A percentile compares a stretch with the other conserved stretches of the same genome.
Conservation (phyloP, 92 coral and sea anemone species). For the Muricea muricata region DNA sequence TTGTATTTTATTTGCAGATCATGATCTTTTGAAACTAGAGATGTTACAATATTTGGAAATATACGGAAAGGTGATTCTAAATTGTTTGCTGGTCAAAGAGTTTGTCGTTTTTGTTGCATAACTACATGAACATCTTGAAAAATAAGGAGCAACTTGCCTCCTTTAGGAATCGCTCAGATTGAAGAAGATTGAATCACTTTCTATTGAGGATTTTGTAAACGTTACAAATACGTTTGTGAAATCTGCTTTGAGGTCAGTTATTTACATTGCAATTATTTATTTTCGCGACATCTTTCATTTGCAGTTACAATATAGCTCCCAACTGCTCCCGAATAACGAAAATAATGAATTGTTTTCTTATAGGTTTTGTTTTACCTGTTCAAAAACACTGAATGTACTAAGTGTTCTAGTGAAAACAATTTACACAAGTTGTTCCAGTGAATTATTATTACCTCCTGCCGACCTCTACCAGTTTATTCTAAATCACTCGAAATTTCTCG, state of each 20-base stretch:
- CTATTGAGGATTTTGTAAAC: constrained; percentile 22
- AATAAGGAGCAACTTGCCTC: background rate
- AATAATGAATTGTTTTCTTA: background rate
- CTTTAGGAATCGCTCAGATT: constrained; percentile 45
- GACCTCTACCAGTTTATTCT: constrained; percentile 78
- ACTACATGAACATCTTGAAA: background rate
- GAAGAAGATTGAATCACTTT: background rate
- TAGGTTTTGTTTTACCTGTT: constrained; percentile 67
- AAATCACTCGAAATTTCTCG: constrained; percentile 88
- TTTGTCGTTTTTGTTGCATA: background rate
- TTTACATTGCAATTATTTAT: background rate
- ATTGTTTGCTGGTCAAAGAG: no score
- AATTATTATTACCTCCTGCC: constrained; percentile 63
- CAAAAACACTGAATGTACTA: constrained; percentile 60
- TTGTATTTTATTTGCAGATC: background rate
- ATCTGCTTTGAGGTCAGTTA: constrained; percentile 71
- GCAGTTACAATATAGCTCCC: no score
- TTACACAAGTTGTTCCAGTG: constrained; percentile 38
- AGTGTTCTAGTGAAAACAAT: constrained; percentile 52
- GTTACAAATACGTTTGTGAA: constrained; percentile 74
- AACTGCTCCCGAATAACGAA: no score
- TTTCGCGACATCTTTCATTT: background rate
- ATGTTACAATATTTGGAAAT: background rate
- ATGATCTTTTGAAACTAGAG: background rate
- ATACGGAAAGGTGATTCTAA: background rate